These are phyloP conservation scores for Erinaceus europaeus DNA, from an alignment of 2,113 vertebrate species.

Conservation along the genomic window DNA sequence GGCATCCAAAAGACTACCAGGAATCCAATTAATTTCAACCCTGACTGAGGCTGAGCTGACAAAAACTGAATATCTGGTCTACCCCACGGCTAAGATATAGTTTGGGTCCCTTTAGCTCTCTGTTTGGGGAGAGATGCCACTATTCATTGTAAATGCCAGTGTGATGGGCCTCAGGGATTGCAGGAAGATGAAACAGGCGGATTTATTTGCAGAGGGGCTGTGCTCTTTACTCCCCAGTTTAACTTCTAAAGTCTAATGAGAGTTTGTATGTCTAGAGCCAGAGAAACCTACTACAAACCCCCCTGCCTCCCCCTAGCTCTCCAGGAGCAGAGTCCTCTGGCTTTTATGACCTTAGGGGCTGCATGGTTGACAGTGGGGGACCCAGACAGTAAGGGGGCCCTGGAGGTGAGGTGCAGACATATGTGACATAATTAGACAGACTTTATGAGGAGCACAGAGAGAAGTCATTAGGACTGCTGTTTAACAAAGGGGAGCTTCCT, in stretches of 20 bases:
- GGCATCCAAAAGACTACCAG: neutral
- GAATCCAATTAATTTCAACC: constrained; percentile 8
- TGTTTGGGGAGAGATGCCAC: constrained; percentile 44
- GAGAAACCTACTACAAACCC: constrained; percentile 26
- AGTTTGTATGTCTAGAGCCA: constrained; percentile 17
- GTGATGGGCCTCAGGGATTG: neutral
- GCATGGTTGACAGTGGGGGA: constrained; percentile 61
- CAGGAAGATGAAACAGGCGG: constrained; percentile 30
- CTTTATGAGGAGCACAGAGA: constrained; percentile 66
- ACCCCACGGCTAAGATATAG: neutral
- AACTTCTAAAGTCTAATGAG: constrained; percentile 51
- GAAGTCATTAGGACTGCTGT: constrained; percentile 75
- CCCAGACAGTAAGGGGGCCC: constrained; percentile 13
- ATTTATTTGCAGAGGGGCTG: neutral
- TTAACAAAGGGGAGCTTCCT: constrained; percentile 75
- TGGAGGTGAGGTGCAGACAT: constrained; percentile 49
- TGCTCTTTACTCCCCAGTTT: constrained; percentile 18
- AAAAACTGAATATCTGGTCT: neutral
- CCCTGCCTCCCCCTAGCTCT: no score
- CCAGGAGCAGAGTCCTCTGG: constrained; percentile 28
- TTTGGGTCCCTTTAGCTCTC: constrained; percentile 1
- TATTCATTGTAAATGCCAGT: constrained; percentile 37
- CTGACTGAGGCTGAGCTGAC: neutral
- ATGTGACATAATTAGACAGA: constrained; percentile 57
- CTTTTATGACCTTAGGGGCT: constrained; percentile 65